Percentiles rank a stretch among this genome's conserved stretches.
Conservation (phyloP, 2,797 vertebrate species). For the Glyptemys insculpta region DNA sequence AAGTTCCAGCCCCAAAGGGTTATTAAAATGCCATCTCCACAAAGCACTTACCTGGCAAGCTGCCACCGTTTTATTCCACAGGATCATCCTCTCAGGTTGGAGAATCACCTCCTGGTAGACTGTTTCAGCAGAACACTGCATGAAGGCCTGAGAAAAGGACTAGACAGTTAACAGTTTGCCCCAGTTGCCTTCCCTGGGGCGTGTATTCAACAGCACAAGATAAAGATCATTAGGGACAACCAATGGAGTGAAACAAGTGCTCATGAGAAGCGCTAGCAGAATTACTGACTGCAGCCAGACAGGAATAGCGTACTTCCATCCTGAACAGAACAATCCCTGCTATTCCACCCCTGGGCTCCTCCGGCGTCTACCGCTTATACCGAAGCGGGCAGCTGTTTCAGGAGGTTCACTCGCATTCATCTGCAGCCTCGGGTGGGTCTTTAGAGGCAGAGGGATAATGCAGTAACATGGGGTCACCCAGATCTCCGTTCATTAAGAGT, state of each 20-base stretch:
- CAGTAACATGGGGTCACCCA: slow-evolving; percentile 25
- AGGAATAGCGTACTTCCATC: neutral
- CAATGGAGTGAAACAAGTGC: accelerated
- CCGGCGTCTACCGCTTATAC: neutral
- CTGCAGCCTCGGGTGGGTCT: neutral
- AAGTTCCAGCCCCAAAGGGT: slow-evolving; percentile 66
- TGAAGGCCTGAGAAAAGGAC: slow-evolving; percentile 84
- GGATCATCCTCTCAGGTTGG: slow-evolving; percentile 95
- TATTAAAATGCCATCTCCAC: slow-evolving; percentile 69
- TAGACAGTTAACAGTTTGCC: slow-evolving; percentile 12
- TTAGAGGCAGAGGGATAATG: neutral
- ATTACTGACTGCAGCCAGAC: neutral
- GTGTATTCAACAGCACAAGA: neutral
- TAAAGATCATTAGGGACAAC: neutral
- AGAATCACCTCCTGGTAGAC: slow-evolving; percentile 97
- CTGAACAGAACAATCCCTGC: too few species aligned
- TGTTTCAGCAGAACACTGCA: slow-evolving; percentile 93
- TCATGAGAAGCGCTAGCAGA: neutral
- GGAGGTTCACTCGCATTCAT: accelerated
- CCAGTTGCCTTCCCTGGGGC: neutral
- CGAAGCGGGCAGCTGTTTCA: accelerated
- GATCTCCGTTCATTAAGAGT: slow-evolving; percentile 24
- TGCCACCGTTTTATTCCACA: slow-evolving; percentile 95
- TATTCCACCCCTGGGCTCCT: neutral
- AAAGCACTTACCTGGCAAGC: slow-evolving; percentile 89